Conservation (phyloP, 1,140 invertebrate species). For the Pseudobourletiella spinata region DNA sequence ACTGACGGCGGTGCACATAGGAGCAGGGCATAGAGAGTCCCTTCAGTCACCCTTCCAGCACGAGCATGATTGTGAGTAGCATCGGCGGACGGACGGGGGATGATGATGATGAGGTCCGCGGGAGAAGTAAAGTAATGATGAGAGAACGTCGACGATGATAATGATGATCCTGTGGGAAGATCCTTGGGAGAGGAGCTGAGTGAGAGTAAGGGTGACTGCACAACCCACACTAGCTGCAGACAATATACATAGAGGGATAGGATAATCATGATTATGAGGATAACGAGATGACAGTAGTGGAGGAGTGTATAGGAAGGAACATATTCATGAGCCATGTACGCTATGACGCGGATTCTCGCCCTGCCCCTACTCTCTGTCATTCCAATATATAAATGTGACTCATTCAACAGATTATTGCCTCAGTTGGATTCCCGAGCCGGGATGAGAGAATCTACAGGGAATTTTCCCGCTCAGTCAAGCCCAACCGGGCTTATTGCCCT, state of each 20-base stretch:
- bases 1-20: not conserved
- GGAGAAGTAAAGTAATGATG: not conserved
- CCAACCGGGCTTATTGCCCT: too few relatives aligned
- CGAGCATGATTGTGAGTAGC: not conserved
- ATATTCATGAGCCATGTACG: not conserved
- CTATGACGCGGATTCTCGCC: not conserved
- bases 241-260: too few relatives aligned
- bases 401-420: slow-evolving; percentile 28
- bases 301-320: not conserved
- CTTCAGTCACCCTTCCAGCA: not conserved
- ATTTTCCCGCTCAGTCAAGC: not conserved
- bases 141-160: too few relatives aligned
- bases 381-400: slow-evolving; percentile 16
- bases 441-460: slow-evolving; percentile 22
- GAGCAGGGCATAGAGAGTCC: not conserved
- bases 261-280: slow-evolving; percentile 14
- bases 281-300: slow-evolving; percentile 4
- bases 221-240: too few relatives aligned
- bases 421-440: slow-evolving; percentile 12
- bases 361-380: not conserved
- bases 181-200: too few relatives aligned
- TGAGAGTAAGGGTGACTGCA: not conserved
- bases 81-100: not conserved
- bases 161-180: not conserved
- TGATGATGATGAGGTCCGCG: not conserved